Evolutionary conservation across 2,797 vertebrate genomes (phyloP), one percentile per base, ranked within the genome.

Genomic region (Melanotaenia trifasciata): DNA sequence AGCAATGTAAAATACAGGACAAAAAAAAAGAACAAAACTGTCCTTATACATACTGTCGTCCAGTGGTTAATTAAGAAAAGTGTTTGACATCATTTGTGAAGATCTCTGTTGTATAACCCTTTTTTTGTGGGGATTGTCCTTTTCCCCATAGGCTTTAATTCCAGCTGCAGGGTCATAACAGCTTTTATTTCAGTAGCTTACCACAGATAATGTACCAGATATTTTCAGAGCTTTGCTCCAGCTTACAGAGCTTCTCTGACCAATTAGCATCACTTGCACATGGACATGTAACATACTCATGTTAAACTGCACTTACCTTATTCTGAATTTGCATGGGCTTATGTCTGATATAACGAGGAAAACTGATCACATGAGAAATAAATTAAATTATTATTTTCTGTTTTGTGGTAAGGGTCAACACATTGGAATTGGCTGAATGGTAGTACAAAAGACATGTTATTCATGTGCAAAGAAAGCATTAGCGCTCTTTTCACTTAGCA

Each of bases 1-100:
- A 87, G 86, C 79, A 75, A 79, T 89, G 82, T 70, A 64, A 64
- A 79, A 83, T 83, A 72, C 76, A 84, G 83, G 73, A 67, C 45
- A 81, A 72, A 83, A 47, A 36, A 40, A 45, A 72, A 76, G 78
- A 85, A 77, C 64, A 80, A 71, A 80, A 70, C 45, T 38, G 69
- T 43, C 43, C 14, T 80, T 58, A 61, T 84, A 1, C 16, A 33
- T 26, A 24, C 24, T 18, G 10, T 28, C 40, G 30, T 64, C 28
- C 33, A 36, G 43, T 47, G 22, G 7, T 45, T 5, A 16, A 14
- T 22, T 33, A 8, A 33, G 54, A 3, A 1, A 14, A 22, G 6
- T 47, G 10, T 43, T 47, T 30, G n/a, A 22, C 24, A 1, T 50
- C 4, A 10, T 63, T 35, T 65, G 16, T 11, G 3, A 51, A 28